These are phyloP conservation scores for Macquaria ambigua DNA, from an alignment of 2,113 vertebrate genomes.

Conservation along the genomic window DNA sequence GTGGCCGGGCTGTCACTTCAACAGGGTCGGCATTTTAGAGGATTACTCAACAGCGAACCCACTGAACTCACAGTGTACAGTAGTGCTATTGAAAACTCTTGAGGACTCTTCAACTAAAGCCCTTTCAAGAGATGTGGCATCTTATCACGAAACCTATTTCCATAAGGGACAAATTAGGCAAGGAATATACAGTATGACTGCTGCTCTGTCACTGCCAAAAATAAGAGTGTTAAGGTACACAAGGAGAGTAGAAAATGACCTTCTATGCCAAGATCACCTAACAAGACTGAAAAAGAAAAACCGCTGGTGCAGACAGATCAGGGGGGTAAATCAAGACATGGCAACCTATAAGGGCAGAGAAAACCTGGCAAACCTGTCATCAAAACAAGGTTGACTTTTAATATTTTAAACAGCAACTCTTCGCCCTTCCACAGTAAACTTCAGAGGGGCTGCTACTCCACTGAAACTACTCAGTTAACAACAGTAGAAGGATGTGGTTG, in stretches of 20 bases:
- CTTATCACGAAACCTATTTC: slow-evolving; percentile 58
- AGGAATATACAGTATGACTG: slow-evolving; percentile 39
- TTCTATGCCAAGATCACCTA: slow-evolving; percentile 57
- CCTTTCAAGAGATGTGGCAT: slow-evolving; percentile 43
- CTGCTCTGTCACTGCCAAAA: slow-evolving; percentile 50
- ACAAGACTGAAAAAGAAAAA: slow-evolving; percentile 60
- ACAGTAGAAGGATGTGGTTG: slow-evolving; percentile 30
- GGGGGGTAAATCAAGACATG: slow-evolving; percentile 22
- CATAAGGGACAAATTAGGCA: slow-evolving; percentile 35
- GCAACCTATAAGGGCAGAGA: slow-evolving; percentile 19
- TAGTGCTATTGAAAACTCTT: slow-evolving; percentile 60
- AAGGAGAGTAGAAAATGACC: slow-evolving; percentile 36
- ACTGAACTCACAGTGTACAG: slow-evolving; percentile 64
- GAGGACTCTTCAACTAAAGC: slow-evolving; percentile 27
- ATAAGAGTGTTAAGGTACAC: slow-evolving; percentile 44
- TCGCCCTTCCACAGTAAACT: slow-evolving; percentile 2
- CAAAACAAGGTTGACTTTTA: slow-evolving; percentile 44
- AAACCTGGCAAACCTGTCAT: slow-evolving; percentile 37
- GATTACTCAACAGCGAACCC: slow-evolving; percentile 64
- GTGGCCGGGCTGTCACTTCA: slow-evolving; percentile 47
- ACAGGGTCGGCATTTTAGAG: slow-evolving; percentile 51
- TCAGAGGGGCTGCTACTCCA: neutral
- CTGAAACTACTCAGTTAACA: neutral
- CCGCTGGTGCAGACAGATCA: slow-evolving; percentile 54
- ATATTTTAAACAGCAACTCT: slow-evolving; percentile 17